Percentiles rank a stretch among this genome's conserved stretches.
Evolutionary conservation across 2,113 vertebrate genomes (phyloP).

Genomic region (Hemiscyllium ocellatum): DNA sequence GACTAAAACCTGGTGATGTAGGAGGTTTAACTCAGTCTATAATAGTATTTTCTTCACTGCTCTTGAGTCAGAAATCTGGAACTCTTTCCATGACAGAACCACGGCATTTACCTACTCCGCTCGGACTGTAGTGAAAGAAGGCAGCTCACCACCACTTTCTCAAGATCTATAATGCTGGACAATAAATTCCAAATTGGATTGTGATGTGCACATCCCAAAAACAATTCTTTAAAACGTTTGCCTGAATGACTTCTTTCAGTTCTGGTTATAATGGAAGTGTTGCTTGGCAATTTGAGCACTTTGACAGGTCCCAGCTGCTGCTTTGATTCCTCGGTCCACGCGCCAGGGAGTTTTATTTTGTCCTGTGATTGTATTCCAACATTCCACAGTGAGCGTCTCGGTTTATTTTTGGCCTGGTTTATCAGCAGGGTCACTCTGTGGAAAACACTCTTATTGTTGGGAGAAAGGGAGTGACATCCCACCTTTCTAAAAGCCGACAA

Average conservation of each 20-base stretch:
- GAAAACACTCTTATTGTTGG: constrained; percentile 50
- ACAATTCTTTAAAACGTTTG: not conserved
- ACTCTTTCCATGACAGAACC: too few relatives aligned
- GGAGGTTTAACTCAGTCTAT: too few relatives aligned
- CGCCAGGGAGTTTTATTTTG: constrained; percentile 49
- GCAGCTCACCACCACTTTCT: too few relatives aligned
- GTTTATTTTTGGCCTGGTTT: constrained; percentile 85
- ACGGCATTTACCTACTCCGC: too few relatives aligned
- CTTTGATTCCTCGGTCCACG: not conserved
- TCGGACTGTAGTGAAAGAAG: too few relatives aligned
- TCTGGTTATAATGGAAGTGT: not conserved
- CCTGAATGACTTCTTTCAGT: not conserved
- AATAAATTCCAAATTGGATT: too few relatives aligned
- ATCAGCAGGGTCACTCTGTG: constrained; percentile 60
- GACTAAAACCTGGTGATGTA: too few relatives aligned
- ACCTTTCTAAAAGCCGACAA: constrained; percentile 47
- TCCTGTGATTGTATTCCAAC: constrained; percentile 64
- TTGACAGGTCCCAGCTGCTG: not conserved
- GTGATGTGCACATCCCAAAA: too few relatives aligned
- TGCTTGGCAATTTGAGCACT: not conserved
- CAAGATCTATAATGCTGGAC: too few relatives aligned
- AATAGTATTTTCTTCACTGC: too few relatives aligned
- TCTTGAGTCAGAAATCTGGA: too few relatives aligned
- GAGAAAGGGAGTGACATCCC: constrained; percentile 35
- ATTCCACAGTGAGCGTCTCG: constrained; percentile 61